These are phyloP conservation scores for Hydrozoanthus tunicans DNA, from an alignment of 64 coral and sea anemone species.

Conservation along the genomic window DNA sequence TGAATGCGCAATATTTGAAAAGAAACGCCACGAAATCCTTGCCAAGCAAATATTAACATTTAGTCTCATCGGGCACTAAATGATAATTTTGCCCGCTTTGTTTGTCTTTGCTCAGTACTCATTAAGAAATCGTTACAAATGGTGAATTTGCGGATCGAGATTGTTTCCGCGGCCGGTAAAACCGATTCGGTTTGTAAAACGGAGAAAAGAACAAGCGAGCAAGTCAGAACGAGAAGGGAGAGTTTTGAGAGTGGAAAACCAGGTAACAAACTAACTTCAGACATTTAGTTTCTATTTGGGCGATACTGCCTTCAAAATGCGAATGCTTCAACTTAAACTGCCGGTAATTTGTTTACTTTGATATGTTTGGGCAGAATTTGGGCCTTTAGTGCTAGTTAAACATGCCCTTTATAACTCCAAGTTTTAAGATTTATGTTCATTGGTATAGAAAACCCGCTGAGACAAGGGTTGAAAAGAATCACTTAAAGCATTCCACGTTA, in stretches of 20 bases:
- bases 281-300: not conserved
- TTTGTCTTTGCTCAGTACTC: not conserved
- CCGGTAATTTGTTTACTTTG: not conserved
- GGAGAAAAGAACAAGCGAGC: not conserved
- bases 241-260: not conserved
- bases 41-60: not conserved
- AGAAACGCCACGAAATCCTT: not conserved
- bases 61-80: not conserved
- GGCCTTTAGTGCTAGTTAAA: not conserved
- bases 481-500: too few species aligned
- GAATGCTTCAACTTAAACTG: not conserved
- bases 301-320: not conserved
- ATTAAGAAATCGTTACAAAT: not conserved
- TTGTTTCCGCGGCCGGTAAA: not conserved
- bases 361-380: not conserved
- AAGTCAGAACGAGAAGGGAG: not conserved
- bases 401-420: too few species aligned
- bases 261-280: slow-evolving; percentile 21
- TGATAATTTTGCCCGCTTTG: not conserved
- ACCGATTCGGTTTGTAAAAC: not conserved
- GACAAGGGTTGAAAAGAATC: too few species aligned
- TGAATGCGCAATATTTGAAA: slow-evolving; percentile 30
- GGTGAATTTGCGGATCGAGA: slow-evolving; percentile 55
- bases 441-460: too few species aligned
- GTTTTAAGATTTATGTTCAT: too few species aligned